Percentiles rank a stretch among this genome's conserved stretches.
Conservation (phyloP, 37 sponge, comb jelly and placozoan species). For the Amphimedon queenslandica region DNA sequence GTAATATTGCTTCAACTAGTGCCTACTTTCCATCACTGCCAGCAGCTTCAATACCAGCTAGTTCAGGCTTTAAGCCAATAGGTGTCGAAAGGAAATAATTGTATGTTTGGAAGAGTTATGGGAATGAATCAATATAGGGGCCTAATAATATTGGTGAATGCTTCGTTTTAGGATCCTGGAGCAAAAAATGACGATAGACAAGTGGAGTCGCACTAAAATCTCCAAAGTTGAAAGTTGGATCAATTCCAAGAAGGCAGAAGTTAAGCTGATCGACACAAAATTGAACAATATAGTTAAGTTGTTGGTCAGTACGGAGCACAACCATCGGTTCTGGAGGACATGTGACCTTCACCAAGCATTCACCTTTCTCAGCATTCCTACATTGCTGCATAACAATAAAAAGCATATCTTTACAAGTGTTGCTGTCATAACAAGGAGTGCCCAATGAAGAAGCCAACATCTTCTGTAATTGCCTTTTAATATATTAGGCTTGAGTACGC, state of each 20-base stretch:
- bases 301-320: background rate
- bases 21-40: constrained; percentile 36
- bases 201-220: constrained; percentile 13
- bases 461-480: no score
- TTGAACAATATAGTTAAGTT: background rate
- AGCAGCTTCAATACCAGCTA: background rate
- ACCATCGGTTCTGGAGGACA: constrained; percentile 16
- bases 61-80: constrained; percentile 8
- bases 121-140: constrained; percentile 27
- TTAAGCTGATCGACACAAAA: background rate
- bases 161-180: no score
- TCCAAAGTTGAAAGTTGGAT: no score
- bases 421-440: no score
- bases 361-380: no score
- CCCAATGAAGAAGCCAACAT: no score
- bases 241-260: background rate
- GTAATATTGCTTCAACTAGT: constrained; percentile 21
- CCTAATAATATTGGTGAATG: no score
- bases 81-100: constrained; percentile 30
- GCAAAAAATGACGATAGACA: no score
- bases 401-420: no score
- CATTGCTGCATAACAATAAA: no score
- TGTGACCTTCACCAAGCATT: background rate
- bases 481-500: no score
- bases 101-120: constrained; percentile 29